phyloP scores from a whole-genome alignment of 1,140 invertebrate genomes.

The Penaeus vannamei region DNA sequence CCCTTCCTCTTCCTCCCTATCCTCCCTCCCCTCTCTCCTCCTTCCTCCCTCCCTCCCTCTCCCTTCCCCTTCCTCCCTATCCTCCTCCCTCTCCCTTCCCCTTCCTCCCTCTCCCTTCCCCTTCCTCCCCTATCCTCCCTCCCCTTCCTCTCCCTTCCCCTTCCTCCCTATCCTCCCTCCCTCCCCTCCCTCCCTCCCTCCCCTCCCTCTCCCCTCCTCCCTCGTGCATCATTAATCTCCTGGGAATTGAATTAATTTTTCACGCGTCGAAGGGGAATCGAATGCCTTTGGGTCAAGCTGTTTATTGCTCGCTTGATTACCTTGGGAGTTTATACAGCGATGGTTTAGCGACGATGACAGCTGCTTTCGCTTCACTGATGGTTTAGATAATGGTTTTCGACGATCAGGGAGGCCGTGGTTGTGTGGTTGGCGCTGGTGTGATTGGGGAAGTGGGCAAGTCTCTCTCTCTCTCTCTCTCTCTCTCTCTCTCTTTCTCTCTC shows the following conservation, averaged over 20 bases:
- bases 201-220: background rate
- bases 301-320: too few relatives aligned
- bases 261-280: too few relatives aligned
- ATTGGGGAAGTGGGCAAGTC: background rate
- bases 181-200: background rate
- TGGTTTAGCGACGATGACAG: too few relatives aligned
- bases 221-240: background rate
- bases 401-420: too few relatives aligned
- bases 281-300: too few relatives aligned
- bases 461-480: background rate
- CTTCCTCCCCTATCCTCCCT: background rate
- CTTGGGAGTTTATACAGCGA: too few relatives aligned
- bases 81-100: background rate
- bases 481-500: slow-evolving; percentile 14
- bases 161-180: background rate
- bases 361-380: too few relatives aligned
- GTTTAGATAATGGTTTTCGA: too few relatives aligned
- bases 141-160: background rate
- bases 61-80: background rate
- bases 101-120: too few relatives aligned
- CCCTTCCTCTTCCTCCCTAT: background rate
- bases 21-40: background rate
- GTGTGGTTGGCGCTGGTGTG: background rate
- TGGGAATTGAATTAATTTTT: too few relatives aligned
- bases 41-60: background rate